A percentile compares a stretch with the other conserved stretches of the same genome.
Evolutionary conservation across 2,797 vertebrate species (phyloP).

Genomic region (Xenopus petersii): DNA sequence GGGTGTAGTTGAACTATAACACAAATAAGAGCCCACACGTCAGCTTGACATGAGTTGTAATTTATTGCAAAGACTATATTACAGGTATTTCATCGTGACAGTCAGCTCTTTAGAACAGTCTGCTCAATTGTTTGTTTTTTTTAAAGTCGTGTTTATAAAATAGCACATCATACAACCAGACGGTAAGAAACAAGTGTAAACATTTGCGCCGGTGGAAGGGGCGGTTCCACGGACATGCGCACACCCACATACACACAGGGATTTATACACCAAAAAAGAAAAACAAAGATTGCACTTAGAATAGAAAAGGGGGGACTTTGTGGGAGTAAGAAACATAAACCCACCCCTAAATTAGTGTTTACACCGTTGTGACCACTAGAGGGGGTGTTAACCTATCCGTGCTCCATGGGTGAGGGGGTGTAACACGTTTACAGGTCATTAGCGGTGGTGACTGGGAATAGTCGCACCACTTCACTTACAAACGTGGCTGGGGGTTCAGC

Average conservation of each 20-base stretch:
- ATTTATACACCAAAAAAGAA: background rate
- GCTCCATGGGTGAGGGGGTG: too few relatives aligned
- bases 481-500: too few relatives aligned
- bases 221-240: too few relatives aligned
- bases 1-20: too few relatives aligned
- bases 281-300: slow-evolving; percentile 38
- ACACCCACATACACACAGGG: slow-evolving; percentile 10
- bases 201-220: slow-evolving; percentile 13
- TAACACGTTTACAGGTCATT: too few relatives aligned
- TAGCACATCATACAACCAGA: slow-evolving; percentile 54
- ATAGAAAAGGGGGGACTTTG: background rate
- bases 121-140: slow-evolving; percentile 51
- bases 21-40: too few relatives aligned
- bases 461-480: too few relatives aligned
- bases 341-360: background rate
- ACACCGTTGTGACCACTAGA: background rate
- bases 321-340: too few relatives aligned
- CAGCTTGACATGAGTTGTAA: slow-evolving; percentile 39
- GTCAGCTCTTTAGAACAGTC: slow-evolving; percentile 58
- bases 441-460: too few relatives aligned
- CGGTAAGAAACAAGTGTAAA: slow-evolving; percentile 34
- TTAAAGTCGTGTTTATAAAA: slow-evolving; percentile 62
- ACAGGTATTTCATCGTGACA: slow-evolving; percentile 59
- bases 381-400: too few relatives aligned
- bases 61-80: slow-evolving; percentile 69